These are phyloP conservation scores for Turnix velox DNA, from an alignment of 2,113 vertebrate species.

Conservation along the genomic window DNA sequence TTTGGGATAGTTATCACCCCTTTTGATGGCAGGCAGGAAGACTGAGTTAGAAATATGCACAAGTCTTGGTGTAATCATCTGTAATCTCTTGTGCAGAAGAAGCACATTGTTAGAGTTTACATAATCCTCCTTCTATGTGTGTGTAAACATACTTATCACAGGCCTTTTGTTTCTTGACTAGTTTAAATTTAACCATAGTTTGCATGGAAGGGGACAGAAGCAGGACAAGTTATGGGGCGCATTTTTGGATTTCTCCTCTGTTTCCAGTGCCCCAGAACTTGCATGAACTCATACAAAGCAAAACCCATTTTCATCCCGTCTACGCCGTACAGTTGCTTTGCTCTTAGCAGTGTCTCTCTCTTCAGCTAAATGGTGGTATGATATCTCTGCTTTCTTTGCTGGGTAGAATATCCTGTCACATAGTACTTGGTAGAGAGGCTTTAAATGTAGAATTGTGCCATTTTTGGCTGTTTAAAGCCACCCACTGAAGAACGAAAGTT, in stretches of 20 bases:
- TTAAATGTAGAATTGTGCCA: slow-evolving; percentile 6
- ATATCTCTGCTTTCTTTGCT: neutral
- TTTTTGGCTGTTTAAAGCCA: neutral
- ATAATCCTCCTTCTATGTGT: slow-evolving; percentile 41
- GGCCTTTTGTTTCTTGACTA: slow-evolving; percentile 46
- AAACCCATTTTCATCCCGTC: neutral
- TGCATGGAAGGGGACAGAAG: neutral
- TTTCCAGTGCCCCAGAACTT: neutral
- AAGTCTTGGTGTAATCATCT: slow-evolving; percentile 10
- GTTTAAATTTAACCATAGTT: slow-evolving; percentile 18
- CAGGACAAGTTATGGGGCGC: neutral
- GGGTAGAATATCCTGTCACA: neutral
- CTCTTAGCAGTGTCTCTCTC: neutral
- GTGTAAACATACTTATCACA: slow-evolving; percentile 46
- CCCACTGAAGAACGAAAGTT: slow-evolving; percentile 5
- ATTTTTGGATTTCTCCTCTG: neutral
- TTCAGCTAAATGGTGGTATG: neutral
- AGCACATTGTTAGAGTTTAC: slow-evolving; percentile 53
- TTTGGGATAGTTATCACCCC: slow-evolving; percentile 4
- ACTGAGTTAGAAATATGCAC: neutral
- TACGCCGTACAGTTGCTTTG: neutral
- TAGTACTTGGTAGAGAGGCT: slow-evolving; percentile 24
- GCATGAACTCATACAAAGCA: neutral
- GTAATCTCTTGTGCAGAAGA: neutral
- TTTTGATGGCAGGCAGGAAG: slow-evolving; percentile 40